A percentile compares a stretch with the other conserved stretches of the same genome.
phyloP scores from a whole-genome alignment of 2,888 invertebrate species.

The Corythucha ciliata region DNA sequence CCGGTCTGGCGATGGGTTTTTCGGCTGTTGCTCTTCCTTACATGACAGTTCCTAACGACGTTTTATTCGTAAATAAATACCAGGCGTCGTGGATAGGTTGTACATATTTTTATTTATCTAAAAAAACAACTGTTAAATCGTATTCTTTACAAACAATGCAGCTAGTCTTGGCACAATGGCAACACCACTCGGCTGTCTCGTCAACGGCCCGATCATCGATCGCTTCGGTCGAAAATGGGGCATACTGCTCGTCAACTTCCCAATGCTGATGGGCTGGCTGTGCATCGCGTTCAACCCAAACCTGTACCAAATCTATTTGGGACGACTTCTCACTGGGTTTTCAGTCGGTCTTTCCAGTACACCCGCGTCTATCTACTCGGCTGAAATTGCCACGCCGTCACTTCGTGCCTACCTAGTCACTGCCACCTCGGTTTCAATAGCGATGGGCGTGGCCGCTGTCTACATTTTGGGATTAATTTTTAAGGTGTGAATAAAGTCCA shows the following conservation, averaged over 20 bases:
- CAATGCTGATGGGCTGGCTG: conserved; percentile 34
- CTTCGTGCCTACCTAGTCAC: conserved; percentile 47
- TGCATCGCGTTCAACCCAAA: conserved; percentile 31
- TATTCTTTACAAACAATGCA: conserved; percentile 17
- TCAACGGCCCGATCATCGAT: conserved; percentile 34
- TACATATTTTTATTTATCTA: neutral
- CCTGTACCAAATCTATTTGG: conserved; percentile 28
- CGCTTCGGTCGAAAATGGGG: conserved; percentile 32
- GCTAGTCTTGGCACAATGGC: conserved; percentile 34
- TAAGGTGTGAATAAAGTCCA: conserved; percentile 41
- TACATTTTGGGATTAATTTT: conserved; percentile 46
- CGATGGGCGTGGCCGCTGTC: conserved; percentile 46
- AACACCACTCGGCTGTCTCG: conserved; percentile 35
- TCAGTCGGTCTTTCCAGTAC: conserved; percentile 46
- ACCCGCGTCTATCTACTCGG: conserved; percentile 49
- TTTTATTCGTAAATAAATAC: conserved; percentile 26
- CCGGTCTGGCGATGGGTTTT: conserved; percentile 34
- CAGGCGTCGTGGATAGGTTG: conserved; percentile 34
- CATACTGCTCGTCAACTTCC: conserved; percentile 32
- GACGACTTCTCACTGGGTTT: conserved; percentile 32
- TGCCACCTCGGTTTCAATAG: conserved; percentile 47
- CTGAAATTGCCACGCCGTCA: conserved; percentile 40
- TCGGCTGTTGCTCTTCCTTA: conserved; percentile 33
- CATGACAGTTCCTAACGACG: conserved; percentile 29
- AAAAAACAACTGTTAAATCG: neutral